Evolutionary conservation across 2,888 invertebrate genomes (phyloP), one percentile per base, ranked within the genome.

Genomic region (Synergus gifuensis): DNA sequence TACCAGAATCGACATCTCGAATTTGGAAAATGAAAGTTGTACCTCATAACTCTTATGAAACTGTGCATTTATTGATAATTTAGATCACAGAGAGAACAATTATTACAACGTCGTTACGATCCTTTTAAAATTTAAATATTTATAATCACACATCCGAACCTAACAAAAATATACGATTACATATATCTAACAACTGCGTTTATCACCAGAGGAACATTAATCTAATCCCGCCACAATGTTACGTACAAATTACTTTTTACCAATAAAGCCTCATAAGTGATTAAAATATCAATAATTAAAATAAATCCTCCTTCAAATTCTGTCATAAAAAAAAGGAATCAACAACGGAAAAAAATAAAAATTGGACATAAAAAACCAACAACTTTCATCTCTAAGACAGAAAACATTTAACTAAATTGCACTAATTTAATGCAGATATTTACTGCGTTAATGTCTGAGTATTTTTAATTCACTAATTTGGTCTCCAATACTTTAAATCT

Each of bases 21-120:
- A 36, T 44, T 42, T 54, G 16, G 5, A 4, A 60, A 60, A 60
- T 60, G 22, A 22, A 60, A 60, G 2, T 22, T 60, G 12, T 67
- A 67, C 42, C 18, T 44, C 49, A n/a, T 36, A 73, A 73, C n/a
- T 54, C 11, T 73, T 73, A 73, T n/a, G 16, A 54, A 54, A 49
- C 54, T 54, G 69, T 16, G 69, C 69, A 73, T 73, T 73, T 82
- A 83, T 84, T 79, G 76, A 84, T 84, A 82, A 84, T 86, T 88
- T 80, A 81, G 82, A 85, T 87, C 85, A 86, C 85, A 87, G 85
- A 85, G 78, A 78, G 77, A 86, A 85, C 81, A 81, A 76, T 86
- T 79, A 73, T 82, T 83, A 62, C 76, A 84, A 85, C 82, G 85
- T 82, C 80, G 79, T 84, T 86, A 77, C 78, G 76, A 84, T 85